Evolutionary conservation across 2,888 invertebrate species (phyloP).

Genomic region (Napeogenes sylphis): DNA sequence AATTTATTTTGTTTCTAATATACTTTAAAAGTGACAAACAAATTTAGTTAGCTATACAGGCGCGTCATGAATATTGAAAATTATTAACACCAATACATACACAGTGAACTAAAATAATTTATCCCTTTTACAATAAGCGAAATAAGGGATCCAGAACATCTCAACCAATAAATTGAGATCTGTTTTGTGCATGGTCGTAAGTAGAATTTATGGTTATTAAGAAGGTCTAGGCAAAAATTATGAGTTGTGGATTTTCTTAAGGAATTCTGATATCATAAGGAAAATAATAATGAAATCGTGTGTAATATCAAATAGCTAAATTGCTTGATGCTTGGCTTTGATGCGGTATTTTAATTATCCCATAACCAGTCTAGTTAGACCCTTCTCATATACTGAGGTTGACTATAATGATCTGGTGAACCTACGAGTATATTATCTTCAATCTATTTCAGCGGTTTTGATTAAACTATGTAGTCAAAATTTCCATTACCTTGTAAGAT

Average conservation of each 20-base stretch:
- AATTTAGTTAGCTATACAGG: too few relatives aligned
- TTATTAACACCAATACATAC: background rate
- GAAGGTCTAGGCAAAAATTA: background rate
- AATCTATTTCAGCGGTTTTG: background rate
- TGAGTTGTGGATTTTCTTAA: background rate
- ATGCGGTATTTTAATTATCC: slow-evolving; percentile 2
- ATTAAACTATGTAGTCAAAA: background rate
- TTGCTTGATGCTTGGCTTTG: background rate
- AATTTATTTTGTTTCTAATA: background rate
- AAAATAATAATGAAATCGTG: background rate
- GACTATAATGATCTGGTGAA: background rate
- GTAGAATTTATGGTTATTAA: background rate
- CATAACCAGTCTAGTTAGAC: slow-evolving; percentile 1
- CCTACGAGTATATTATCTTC: background rate
- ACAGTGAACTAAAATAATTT: too few relatives aligned
- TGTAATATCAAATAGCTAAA: background rate
- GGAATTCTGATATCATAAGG: background rate
- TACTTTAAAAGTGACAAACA: too few relatives aligned
- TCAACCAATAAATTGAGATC: background rate
- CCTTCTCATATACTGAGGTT: background rate
- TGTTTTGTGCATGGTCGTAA: background rate
- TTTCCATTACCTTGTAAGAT: too few relatives aligned
- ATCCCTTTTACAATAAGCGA: background rate
- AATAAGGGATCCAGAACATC: slow-evolving; percentile 4
- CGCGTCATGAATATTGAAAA: too few relatives aligned